Evolutionary conservation across 1,140 invertebrate species (phyloP).

Genomic region (Laupala kohalensis): DNA sequence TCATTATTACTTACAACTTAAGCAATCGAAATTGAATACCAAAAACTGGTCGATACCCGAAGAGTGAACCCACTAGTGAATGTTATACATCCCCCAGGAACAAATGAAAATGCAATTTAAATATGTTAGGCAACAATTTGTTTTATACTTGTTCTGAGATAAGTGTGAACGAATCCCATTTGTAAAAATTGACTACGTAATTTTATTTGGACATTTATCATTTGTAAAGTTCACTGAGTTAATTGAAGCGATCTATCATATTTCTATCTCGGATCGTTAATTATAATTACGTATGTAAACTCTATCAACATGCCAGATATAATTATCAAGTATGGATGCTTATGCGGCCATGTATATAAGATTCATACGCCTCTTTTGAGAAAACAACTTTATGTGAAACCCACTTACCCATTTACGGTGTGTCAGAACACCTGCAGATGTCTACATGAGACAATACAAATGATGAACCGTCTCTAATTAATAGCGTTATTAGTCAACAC

Average conservation of each 20-base stretch:
- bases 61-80: too few relatives aligned
- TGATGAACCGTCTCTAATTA: too few relatives aligned
- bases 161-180: neutral
- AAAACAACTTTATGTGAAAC: neutral
- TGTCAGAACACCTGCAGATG: neutral
- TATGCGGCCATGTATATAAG: too few relatives aligned
- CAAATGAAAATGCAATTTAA: too few relatives aligned
- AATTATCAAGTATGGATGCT: neutral
- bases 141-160: neutral
- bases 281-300: neutral
- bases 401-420: neutral
- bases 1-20: too few relatives aligned
- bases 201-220: neutral
- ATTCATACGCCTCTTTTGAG: neutral
- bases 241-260: neutral
- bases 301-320: neutral
- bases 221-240: neutral
- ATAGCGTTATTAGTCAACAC: too few relatives aligned
- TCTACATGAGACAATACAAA: neutral
- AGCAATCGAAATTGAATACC: too few relatives aligned
- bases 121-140: neutral
- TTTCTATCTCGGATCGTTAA: neutral
- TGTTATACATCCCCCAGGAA: too few relatives aligned
- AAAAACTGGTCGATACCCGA: too few relatives aligned
- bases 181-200: neutral